A percentile compares a stretch with the other conserved stretches of the same genome.
phyloP scores from a whole-genome alignment of 2,113 vertebrate genomes.

The Mormyrus iriodes region DNA sequence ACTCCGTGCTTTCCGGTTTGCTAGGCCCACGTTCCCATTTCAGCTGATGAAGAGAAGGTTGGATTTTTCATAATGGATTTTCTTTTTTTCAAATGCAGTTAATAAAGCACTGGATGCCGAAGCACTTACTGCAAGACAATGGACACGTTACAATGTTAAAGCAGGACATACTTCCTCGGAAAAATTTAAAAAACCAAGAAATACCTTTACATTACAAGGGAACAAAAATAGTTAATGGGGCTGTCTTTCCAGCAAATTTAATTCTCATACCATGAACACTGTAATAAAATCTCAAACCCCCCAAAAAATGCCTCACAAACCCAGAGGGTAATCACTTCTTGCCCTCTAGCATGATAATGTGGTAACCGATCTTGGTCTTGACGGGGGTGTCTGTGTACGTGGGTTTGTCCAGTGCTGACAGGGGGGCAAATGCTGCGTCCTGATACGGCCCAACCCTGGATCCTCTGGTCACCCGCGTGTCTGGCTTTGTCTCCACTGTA shows the following conservation, averaged over 20 bases:
- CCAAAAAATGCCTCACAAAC: slow-evolving; percentile 23
- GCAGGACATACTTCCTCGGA: background rate
- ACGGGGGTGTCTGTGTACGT: slow-evolving; percentile 90
- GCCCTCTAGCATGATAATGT: slow-evolving; percentile 96
- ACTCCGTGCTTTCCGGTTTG: background rate
- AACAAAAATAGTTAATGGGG: background rate
- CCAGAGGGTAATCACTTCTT: slow-evolving; percentile 66
- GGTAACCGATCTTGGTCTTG: slow-evolving; percentile 94
- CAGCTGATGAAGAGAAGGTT: too few species aligned
- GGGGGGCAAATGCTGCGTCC: slow-evolving; percentile 82
- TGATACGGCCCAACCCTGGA: slow-evolving; percentile 98
- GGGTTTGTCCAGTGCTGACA: slow-evolving; percentile 86
- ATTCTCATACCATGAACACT: background rate
- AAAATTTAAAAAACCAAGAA: background rate
- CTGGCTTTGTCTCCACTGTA: slow-evolving; percentile 96
- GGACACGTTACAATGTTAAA: background rate
- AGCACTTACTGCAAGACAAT: background rate
- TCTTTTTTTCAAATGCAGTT: background rate
- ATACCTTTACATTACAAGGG: background rate
- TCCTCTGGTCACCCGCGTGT: slow-evolving; percentile 84
- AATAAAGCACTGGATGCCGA: background rate
- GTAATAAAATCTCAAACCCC: background rate
- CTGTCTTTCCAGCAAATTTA: background rate
- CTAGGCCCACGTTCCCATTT: background rate
- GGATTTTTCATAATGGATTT: background rate